Evolutionary conservation across 2,888 invertebrate species (phyloP).

Genomic region (Morinoia aosen): DNA sequence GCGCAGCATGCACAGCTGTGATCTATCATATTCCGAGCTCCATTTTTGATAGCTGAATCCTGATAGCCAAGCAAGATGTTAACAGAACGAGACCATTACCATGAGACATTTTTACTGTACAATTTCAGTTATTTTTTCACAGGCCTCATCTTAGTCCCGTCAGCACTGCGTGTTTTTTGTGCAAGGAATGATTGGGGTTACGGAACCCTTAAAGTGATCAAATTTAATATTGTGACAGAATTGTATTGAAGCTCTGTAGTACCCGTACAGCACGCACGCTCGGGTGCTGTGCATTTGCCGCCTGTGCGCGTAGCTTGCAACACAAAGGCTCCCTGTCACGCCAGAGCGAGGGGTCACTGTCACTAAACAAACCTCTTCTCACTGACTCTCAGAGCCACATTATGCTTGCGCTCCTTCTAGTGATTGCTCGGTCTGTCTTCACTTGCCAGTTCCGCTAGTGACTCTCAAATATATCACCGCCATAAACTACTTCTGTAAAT

Average conservation of each 20-base stretch:
- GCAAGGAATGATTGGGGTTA: neutral
- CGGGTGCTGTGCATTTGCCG: neutral
- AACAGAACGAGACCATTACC: neutral
- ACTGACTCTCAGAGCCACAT: neutral
- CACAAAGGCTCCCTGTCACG: constrained; percentile 10
- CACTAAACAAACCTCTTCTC: constrained; percentile 12
- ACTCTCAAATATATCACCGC: neutral
- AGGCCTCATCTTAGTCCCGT: neutral
- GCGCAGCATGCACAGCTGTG: neutral
- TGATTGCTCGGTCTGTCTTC: neutral
- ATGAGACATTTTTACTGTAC: neutral
- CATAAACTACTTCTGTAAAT: neutral
- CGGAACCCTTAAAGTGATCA: neutral
- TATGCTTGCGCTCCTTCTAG: constrained; percentile 8
- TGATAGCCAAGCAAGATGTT: neutral
- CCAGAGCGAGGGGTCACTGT: neutral
- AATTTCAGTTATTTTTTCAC: neutral
- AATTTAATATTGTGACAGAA: neutral
- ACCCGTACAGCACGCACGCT: neutral
- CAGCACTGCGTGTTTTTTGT: neutral
- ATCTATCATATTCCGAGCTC: neutral
- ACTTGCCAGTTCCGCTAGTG: neutral
- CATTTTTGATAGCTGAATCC: neutral
- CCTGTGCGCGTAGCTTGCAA: neutral
- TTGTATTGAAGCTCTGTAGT: neutral